These are phyloP conservation scores for Syngnathus rostellatus DNA, from an alignment of 2,797 vertebrate species.

Conservation along the genomic window DNA sequence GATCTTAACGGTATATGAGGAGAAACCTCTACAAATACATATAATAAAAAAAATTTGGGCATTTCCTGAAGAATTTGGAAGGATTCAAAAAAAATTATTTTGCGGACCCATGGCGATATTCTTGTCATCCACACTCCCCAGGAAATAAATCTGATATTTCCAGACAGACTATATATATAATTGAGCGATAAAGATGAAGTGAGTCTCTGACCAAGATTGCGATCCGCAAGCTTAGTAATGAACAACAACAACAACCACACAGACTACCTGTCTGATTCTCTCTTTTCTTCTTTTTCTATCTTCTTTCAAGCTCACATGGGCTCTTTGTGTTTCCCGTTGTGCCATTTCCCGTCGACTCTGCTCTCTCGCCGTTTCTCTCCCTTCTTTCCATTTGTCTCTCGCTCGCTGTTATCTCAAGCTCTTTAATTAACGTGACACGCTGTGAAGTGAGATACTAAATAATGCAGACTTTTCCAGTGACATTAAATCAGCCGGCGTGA, in stretches of 20 bases:
- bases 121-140: background rate
- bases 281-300: constrained; percentile 18
- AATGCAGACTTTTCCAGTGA: constrained; percentile 63
- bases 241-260: constrained; percentile 31
- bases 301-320: background rate
- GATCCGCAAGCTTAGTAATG: constrained; percentile 39
- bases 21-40: background rate
- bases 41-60: too few species aligned
- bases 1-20: background rate
- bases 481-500: constrained; percentile 52
- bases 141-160: background rate
- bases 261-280: constrained; percentile 36
- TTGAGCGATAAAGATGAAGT: constrained; percentile 54
- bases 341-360: background rate
- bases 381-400: constrained; percentile 1
- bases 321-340: constrained; percentile 20
- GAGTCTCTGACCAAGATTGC: constrained; percentile 35
- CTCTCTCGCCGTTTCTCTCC: constrained; percentile 3
- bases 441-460: constrained; percentile 66
- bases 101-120: too few species aligned
- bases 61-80: too few species aligned
- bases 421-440: constrained; percentile 62
- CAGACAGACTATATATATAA: constrained; percentile 48
- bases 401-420: constrained; percentile 46
- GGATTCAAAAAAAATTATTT: too few species aligned